A percentile compares a stretch with the other conserved stretches of the same genome.
These are phyloP conservation scores for Heliconius eleuchia DNA, from an alignment of 1,140 invertebrate species.

Conservation along the genomic window DNA sequence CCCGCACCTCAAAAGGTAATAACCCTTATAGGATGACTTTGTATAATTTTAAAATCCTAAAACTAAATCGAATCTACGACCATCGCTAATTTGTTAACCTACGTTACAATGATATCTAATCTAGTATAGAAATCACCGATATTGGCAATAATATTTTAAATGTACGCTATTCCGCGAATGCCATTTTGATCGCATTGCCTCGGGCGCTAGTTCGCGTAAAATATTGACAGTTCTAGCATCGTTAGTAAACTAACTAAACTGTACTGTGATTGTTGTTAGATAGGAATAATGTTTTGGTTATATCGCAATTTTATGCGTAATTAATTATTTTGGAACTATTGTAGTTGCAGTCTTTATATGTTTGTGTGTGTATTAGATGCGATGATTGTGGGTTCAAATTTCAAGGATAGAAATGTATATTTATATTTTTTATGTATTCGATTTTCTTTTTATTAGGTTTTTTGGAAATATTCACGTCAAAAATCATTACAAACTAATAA, in stretches of 20 bases:
- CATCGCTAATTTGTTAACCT: background rate
- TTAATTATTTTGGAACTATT: background rate
- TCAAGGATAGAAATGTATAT: background rate
- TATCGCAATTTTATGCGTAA: background rate
- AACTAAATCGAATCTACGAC: no score
- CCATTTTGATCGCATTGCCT: conserved; percentile 11
- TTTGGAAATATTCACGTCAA: no score
- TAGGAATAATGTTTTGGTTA: background rate
- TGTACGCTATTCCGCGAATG: background rate
- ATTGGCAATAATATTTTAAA: conserved; percentile 1
- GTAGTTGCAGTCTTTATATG: background rate
- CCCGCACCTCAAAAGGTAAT: no score
- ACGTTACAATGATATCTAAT: background rate
- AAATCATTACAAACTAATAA: no score
- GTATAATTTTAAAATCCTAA: no score
- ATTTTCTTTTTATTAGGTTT: no score
- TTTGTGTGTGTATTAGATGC: no score
- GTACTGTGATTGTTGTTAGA: background rate
- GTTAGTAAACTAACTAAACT: background rate
- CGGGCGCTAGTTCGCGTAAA: background rate
- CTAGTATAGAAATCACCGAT: background rate
- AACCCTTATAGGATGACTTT: no score
- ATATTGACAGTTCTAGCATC: conserved; percentile 13
- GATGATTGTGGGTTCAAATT: background rate
- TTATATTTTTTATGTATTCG: no score